Evolutionary conservation across 2,888 invertebrate genomes (phyloP).

Genomic region (Gryllus longicercus): DNA sequence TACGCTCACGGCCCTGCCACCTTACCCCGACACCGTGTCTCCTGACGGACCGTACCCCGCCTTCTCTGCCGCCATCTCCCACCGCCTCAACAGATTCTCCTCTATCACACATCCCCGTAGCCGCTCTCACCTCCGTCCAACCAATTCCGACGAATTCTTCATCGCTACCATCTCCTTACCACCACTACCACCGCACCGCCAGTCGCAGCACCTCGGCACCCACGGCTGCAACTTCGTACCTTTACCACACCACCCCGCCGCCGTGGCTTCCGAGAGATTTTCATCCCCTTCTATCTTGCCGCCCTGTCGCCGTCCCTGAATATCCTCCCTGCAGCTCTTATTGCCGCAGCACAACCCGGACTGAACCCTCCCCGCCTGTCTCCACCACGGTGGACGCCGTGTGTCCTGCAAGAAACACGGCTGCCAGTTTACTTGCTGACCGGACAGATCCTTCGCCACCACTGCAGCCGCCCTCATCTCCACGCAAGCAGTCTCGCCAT

Average conservation of each 20-base stretch:
- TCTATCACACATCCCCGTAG: not conserved
- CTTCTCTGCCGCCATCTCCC: not conserved
- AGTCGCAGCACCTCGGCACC: not conserved
- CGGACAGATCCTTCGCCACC: not conserved
- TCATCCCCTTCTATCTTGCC: too few species aligned
- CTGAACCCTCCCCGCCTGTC: too few species aligned
- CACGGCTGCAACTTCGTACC: not conserved
- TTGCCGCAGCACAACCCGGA: too few species aligned
- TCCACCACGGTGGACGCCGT: not conserved
- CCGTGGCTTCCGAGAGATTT: too few species aligned
- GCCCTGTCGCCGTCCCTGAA: too few species aligned
- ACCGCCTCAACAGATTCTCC: not conserved
- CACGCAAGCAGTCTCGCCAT: not conserved
- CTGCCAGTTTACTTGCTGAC: not conserved
- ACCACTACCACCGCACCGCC: not conserved
- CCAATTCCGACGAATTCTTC: not conserved
- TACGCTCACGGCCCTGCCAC: not conserved
- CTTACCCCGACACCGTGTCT: not conserved
- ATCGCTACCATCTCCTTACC: not conserved
- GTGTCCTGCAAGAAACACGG: not conserved
- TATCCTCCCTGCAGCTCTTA: too few species aligned
- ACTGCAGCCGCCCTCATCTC: not conserved
- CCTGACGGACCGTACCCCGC: not conserved
- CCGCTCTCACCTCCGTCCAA: not conserved
- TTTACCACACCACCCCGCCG: not conserved